These are phyloP conservation scores for Pocillopora damicornis DNA, from an alignment of 64 coral and sea anemone genomes.

Conservation along the genomic window DNA sequence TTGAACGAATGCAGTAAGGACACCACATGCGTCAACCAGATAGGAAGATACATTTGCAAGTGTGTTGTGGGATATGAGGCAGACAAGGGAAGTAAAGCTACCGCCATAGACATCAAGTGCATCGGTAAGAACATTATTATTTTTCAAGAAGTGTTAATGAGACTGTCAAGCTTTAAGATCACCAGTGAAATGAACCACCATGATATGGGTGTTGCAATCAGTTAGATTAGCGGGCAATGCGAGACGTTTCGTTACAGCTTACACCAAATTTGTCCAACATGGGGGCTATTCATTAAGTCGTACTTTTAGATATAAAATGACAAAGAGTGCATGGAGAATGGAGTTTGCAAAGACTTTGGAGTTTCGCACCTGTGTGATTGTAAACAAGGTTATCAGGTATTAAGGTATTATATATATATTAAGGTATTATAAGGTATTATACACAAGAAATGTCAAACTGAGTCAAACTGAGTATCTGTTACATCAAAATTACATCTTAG, in stretches of 20 bases:
- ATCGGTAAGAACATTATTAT: not conserved
- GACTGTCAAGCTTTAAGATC: too few relatives aligned
- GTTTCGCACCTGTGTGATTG: not conserved
- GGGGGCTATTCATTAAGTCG: too few relatives aligned
- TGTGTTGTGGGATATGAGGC: not conserved
- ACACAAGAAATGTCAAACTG: not conserved
- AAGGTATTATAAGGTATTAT: not conserved
- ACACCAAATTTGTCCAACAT: too few relatives aligned
- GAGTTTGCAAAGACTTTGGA: not conserved
- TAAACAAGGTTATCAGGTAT: not conserved
- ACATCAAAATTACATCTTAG: not conserved
- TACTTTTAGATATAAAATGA: too few relatives aligned
- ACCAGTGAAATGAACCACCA: too few relatives aligned
- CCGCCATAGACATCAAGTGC: not conserved
- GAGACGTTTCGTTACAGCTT: too few relatives aligned
- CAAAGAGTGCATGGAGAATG: not conserved
- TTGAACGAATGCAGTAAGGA: not conserved
- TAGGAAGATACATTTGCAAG: slow-evolving; percentile 1
- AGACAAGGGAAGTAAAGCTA: not conserved
- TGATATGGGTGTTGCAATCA: too few relatives aligned
- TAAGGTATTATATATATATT: not conserved
- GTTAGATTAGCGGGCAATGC: too few relatives aligned
- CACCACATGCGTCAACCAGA: not conserved
- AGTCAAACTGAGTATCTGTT: not conserved
- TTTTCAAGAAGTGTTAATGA: too few relatives aligned